Evolutionary conservation across 2,113 vertebrate genomes (phyloP).

Genomic region (Thoracochromis brauschi): DNA sequence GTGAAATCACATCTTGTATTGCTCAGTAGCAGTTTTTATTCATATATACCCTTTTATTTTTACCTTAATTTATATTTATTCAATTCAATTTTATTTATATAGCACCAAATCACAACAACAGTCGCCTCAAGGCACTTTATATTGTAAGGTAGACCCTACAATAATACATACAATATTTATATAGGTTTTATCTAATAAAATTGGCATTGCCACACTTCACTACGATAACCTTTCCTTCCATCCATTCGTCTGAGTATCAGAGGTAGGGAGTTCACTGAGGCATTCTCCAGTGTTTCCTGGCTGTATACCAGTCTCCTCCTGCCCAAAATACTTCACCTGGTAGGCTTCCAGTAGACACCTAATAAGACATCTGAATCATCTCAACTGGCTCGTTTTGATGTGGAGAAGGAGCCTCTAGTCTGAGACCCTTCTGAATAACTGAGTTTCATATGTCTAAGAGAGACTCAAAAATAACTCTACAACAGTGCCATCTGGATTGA

Average conservation of each 20-base stretch:
- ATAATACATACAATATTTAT: background rate
- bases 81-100: background rate
- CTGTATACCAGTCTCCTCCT: background rate
- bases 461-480: background rate
- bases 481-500: background rate
- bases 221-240: background rate
- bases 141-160: background rate
- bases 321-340: background rate
- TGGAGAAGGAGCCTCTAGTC: background rate
- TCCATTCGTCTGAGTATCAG: background rate
- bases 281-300: background rate
- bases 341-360: background rate
- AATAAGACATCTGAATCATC: background rate
- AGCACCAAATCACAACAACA: background rate
- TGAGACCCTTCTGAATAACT: background rate
- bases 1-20: rapidly evolving
- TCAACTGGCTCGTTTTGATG: background rate
- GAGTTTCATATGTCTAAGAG: background rate
- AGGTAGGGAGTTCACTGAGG: background rate
- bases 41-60: background rate
- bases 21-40: background rate
- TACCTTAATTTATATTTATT: background rate
- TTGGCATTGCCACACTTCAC: background rate
- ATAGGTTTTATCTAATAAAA: background rate
- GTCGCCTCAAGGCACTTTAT: background rate